Percentiles rank a stretch among this genome's conserved stretches.
These are phyloP conservation scores for Sula dactylatra DNA, from an alignment of 2,113 vertebrate species.

Conservation along the genomic window DNA sequence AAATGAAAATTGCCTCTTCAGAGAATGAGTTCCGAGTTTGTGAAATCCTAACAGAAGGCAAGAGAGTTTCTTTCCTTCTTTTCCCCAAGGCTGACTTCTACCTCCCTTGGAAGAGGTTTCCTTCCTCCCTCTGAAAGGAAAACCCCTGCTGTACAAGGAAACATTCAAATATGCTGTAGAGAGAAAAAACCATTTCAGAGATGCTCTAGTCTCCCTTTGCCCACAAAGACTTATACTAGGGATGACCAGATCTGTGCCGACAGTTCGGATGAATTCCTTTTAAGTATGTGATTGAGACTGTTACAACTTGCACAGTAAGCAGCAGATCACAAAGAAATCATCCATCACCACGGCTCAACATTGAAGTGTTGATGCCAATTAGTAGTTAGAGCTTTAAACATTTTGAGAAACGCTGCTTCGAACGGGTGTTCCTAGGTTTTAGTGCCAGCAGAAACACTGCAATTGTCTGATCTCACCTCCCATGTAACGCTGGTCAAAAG, in stretches of 20 bases:
- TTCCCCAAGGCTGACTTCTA: background rate
- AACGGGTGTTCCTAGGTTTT: background rate
- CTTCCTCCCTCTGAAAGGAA: background rate
- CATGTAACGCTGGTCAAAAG: background rate
- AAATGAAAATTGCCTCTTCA: background rate
- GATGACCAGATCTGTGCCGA: background rate
- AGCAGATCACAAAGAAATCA: background rate
- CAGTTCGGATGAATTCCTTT: background rate
- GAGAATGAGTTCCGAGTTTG: background rate
- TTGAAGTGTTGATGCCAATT: background rate
- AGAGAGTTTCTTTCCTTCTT: background rate
- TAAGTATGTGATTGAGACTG: background rate
- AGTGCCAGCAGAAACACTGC: background rate
- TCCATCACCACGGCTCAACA: background rate
- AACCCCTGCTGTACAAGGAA: background rate
- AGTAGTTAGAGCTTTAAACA: background rate
- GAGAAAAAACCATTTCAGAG: background rate
- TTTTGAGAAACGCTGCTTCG: background rate
- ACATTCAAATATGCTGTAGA: background rate
- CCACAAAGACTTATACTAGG: background rate
- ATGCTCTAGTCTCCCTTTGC: background rate
- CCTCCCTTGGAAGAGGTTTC: background rate
- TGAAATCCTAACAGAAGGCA: background rate
- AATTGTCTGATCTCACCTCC: background rate
- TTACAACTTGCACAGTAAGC: background rate